A percentile compares a stretch with the other conserved stretches of the same genome.
Conservation (phyloP, 2,888 invertebrate species). For the Erebia palarica region DNA sequence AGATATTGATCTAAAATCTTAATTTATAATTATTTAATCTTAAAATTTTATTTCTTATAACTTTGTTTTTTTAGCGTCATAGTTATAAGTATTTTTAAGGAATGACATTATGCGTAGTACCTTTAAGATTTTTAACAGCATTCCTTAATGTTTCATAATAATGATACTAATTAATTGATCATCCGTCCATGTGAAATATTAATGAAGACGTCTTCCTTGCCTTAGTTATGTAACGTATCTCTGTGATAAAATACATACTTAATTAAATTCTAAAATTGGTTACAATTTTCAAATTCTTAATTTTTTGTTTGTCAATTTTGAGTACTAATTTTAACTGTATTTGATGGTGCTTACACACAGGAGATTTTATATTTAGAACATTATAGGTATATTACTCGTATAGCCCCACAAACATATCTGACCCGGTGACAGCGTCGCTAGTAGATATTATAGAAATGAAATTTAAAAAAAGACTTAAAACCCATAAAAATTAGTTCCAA, state of each 20-base stretch:
- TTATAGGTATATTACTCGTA: not conserved
- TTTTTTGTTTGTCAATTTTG: slow-evolving; percentile 26
- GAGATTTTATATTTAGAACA: not conserved
- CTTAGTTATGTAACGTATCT: slow-evolving; percentile 49
- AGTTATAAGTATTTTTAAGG: slow-evolving; percentile 18
- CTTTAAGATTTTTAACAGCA: slow-evolving; percentile 20
- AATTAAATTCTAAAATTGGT: slow-evolving; percentile 15
- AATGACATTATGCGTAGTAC: slow-evolving; percentile 20
- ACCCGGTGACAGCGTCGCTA: too few species aligned
- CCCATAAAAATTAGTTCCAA: too few species aligned
- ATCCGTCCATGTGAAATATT: slow-evolving; percentile 60
- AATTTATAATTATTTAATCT: slow-evolving; percentile 10
- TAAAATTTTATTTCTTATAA: not conserved
- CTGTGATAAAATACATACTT: slow-evolving; percentile 63
- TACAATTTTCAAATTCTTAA: not conserved
- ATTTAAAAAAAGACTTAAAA: too few species aligned
- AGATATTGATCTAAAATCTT: slow-evolving; percentile 16
- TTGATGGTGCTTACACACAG: slow-evolving; percentile 1
- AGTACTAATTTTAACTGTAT: slow-evolving; percentile 13
- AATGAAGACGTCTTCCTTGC: slow-evolving; percentile 59
- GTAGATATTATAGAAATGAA: too few species aligned
- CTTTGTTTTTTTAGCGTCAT: slow-evolving; percentile 14
- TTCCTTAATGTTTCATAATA: slow-evolving; percentile 20
- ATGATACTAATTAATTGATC: slow-evolving; percentile 15
- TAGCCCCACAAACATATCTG: too few species aligned